These are phyloP conservation scores for Mormyrus hasselquistii DNA, from an alignment of 2,797 vertebrate species.

Conservation along the genomic window DNA sequence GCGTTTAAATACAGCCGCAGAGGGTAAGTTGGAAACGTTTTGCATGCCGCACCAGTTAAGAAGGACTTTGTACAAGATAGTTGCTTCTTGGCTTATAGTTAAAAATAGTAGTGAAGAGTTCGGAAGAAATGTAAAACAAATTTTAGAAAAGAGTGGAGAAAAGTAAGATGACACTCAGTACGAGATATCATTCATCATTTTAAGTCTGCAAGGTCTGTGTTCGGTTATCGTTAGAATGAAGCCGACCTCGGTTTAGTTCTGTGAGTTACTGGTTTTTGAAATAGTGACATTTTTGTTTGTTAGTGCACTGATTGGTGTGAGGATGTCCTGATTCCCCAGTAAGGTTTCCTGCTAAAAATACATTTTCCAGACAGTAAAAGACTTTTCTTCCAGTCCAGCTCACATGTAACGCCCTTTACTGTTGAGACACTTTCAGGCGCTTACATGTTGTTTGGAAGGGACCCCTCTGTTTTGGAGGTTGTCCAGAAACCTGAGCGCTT, in stretches of 20 bases:
- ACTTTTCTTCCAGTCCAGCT: neutral
- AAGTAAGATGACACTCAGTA: neutral
- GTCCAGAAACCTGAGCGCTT: neutral
- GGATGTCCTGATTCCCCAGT: neutral
- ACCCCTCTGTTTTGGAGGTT: neutral
- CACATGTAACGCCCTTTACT: neutral
- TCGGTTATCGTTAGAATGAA: neutral
- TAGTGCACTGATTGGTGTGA: neutral
- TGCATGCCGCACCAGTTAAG: neutral
- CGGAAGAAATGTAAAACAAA: neutral
- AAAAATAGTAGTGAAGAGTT: neutral
- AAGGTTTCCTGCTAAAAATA: neutral
- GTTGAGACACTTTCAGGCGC: neutral
- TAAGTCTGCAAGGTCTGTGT: neutral
- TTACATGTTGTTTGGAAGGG: neutral
- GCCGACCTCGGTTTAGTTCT: neutral
- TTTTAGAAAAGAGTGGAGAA: neutral
- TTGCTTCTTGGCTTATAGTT: neutral
- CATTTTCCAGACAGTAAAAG: neutral
- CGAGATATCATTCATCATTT: neutral
- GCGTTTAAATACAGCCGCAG: neutral
- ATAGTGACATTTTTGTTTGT: neutral
- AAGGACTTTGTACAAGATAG: neutral
- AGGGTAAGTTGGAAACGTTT: constrained; percentile 3
- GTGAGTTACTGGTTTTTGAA: neutral